Evolutionary conservation across 2,113 vertebrate species (phyloP).

Genomic region (Steatornis caripensis): DNA sequence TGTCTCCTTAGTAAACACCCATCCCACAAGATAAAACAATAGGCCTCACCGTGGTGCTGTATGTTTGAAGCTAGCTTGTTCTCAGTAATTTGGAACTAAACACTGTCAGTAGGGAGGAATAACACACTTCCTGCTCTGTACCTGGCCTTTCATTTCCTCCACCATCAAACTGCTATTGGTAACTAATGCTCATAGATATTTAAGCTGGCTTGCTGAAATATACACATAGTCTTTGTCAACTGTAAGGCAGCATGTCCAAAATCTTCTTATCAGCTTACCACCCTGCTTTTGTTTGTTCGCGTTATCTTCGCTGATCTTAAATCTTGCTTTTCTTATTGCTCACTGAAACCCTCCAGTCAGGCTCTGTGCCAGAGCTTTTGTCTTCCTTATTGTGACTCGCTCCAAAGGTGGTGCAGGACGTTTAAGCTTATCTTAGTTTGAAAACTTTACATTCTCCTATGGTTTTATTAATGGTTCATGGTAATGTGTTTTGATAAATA

Average conservation of each 20-base stretch:
- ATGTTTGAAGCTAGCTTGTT: neutral
- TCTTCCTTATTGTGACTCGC: neutral
- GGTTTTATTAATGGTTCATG: neutral
- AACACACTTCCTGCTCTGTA: neutral
- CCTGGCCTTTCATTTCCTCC: neutral
- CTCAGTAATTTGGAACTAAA: slow-evolving; percentile 12
- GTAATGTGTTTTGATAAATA: neutral
- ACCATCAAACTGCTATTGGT: neutral
- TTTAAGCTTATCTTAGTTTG: neutral
- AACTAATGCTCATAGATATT: neutral
- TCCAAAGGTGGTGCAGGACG: neutral
- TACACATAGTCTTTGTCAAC: neutral
- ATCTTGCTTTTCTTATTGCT: neutral
- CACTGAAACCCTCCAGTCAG: neutral
- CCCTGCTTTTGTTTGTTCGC: neutral
- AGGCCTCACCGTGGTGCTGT: neutral
- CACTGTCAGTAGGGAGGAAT: neutral
- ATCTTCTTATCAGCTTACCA: neutral
- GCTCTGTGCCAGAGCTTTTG: neutral
- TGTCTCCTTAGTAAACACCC: neutral
- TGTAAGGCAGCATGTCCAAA: neutral
- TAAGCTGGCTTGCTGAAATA: neutral
- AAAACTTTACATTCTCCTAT: neutral
- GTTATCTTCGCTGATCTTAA: neutral
- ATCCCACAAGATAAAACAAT: neutral